Evolutionary conservation across 2,113 vertebrate species (phyloP).

Genomic region (Mirza zaza): DNA sequence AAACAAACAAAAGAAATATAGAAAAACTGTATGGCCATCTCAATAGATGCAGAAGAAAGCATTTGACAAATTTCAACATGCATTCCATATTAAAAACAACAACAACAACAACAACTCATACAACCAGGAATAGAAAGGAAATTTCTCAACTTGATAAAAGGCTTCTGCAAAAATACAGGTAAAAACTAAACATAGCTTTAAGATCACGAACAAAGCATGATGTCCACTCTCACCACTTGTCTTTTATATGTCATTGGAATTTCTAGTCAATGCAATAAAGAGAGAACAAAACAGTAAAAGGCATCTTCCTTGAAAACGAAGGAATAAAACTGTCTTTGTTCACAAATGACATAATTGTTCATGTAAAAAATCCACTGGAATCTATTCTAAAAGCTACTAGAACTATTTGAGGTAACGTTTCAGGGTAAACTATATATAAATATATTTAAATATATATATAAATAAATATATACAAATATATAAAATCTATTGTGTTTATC

Average conservation of each 20-base stretch:
- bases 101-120: neutral
- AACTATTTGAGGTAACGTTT: neutral
- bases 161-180: neutral
- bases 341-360: neutral
- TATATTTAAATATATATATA: no score
- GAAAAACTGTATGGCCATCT: neutral
- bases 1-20: neutral
- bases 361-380: neutral
- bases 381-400: neutral
- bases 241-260: neutral
- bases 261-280: neutral
- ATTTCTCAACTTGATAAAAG: neutral
- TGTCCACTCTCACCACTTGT: neutral
- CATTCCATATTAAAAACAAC: neutral
- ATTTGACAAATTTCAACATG: neutral
- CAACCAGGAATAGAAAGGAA: neutral
- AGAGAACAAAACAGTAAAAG: slow-evolving; percentile 45
- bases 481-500: neutral
- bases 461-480: no score
- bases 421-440: no score
- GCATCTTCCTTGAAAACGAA: neutral
- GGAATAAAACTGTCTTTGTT: neutral
- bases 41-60: neutral
- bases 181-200: neutral
- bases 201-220: neutral